Evolutionary conservation across 2,113 vertebrate species (phyloP).

Genomic region (Vireo altiloquus): DNA sequence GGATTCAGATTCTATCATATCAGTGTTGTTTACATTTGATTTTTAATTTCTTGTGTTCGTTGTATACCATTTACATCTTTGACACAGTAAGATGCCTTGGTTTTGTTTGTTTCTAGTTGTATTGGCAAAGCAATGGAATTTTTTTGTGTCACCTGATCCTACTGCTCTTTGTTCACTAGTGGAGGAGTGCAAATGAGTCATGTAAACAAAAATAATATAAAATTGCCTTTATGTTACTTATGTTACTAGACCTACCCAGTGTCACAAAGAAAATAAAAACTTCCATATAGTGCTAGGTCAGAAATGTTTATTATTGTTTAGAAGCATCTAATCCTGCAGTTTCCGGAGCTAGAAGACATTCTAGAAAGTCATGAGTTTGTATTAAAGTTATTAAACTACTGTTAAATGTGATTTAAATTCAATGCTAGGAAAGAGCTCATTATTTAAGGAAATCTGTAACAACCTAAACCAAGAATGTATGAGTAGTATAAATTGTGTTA

Average conservation of each 20-base stretch:
- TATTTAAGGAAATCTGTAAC: neutral
- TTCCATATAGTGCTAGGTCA: neutral
- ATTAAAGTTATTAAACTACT: neutral
- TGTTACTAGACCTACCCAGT: neutral
- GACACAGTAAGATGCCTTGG: neutral
- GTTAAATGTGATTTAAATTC: neutral
- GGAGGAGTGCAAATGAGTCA: neutral
- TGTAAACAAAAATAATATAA: neutral
- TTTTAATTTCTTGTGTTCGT: constrained; percentile 1
- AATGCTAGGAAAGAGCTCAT: neutral
- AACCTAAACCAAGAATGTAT: neutral
- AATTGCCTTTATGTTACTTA: neutral
- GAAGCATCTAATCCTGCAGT: neutral
- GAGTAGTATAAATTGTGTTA: neutral
- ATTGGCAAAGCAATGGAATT: neutral
- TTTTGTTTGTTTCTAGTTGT: neutral
- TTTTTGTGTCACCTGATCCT: neutral
- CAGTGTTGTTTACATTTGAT: constrained; percentile 2
- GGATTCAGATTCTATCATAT: neutral
- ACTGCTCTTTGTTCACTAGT: neutral
- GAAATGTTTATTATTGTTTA: neutral
- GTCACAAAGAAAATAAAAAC: neutral
- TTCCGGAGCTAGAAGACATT: neutral
- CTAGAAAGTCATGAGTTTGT: neutral
- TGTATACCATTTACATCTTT: neutral